phyloP scores from a whole-genome alignment of 2,113 vertebrate genomes.

The Telmatochromis sp. region DNA sequence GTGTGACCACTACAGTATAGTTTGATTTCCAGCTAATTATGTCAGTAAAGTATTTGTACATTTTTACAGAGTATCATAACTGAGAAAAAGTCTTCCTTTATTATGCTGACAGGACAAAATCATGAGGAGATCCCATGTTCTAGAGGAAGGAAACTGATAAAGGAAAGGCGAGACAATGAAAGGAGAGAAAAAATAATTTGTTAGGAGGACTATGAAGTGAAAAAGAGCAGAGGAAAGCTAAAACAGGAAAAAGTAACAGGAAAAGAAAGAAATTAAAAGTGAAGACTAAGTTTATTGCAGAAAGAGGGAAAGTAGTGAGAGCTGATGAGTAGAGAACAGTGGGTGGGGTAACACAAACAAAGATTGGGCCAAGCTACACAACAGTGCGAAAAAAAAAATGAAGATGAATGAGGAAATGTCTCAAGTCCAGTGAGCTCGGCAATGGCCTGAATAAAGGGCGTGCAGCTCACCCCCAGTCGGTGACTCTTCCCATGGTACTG shows the following conservation, averaged over 20 bases:
- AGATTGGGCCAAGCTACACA: background rate
- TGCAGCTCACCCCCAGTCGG: background rate
- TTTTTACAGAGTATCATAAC: background rate
- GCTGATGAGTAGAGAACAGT: background rate
- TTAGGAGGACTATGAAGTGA: background rate
- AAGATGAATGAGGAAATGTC: conserved; percentile 1
- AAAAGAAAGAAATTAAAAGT: background rate
- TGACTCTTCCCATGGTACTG: conserved; percentile 56
- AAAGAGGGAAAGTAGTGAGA: background rate
- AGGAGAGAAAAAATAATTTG: background rate
- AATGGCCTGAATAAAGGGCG: conserved; percentile 10
- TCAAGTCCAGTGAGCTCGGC: conserved; percentile 22
- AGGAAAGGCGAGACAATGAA: background rate
- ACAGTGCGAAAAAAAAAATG: background rate
- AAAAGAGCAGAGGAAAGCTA: background rate
- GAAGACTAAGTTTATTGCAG: background rate
- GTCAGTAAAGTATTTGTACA: background rate
- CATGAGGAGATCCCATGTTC: background rate
- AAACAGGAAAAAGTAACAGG: background rate
- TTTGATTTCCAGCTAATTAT: background rate
- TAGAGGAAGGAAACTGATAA: background rate
- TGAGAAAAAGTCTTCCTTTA: background rate
- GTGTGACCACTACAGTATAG: background rate
- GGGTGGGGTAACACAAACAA: background rate
- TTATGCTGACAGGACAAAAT: background rate